Percentiles rank a stretch among this genome's conserved stretches.
These are phyloP conservation scores for Porites evermanni DNA, from an alignment of 92 coral and sea anemone species.

Conservation along the genomic window DNA sequence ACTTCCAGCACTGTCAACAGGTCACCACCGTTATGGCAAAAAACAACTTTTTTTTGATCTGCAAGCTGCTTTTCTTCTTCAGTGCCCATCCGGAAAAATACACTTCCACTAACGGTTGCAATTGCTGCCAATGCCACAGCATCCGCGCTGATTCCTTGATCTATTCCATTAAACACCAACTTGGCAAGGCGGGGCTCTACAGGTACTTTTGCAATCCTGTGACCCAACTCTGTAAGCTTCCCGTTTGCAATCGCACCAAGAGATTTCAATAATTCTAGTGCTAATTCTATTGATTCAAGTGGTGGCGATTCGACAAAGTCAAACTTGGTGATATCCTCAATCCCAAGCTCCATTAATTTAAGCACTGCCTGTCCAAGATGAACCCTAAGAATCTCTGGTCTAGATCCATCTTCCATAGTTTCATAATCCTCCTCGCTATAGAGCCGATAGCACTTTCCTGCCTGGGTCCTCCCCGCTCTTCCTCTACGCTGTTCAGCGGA, in stretches of 20 bases:
- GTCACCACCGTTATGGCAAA: constrained; percentile 92
- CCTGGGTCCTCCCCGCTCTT: constrained; percentile 92
- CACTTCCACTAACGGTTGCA: constrained; percentile 82
- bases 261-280: constrained; percentile 62
- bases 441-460: constrained; percentile 94
- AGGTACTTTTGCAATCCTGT: constrained; percentile 84
- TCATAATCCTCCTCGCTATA: constrained; percentile 80
- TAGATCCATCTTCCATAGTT: constrained; percentile 75
- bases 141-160: constrained; percentile 80
- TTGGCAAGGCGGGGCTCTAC: constrained; percentile 90
- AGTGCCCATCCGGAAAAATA: constrained; percentile 94
- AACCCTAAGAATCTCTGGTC: constrained; percentile 90
- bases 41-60: constrained; percentile 81
- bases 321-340: constrained; percentile 73
- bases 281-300: constrained; percentile 66
- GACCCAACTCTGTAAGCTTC: constrained; percentile 76
- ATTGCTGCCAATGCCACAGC: constrained; percentile 77
- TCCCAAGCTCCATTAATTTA: constrained; percentile 91
- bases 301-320: constrained; percentile 96
- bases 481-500: constrained; percentile 96
- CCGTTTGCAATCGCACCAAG: constrained; percentile 86
- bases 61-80: constrained; percentile 86
- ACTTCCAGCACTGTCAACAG: constrained; percentile 85
- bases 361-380: constrained; percentile 94
- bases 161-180: constrained; percentile 83